Percentiles rank a stretch among this genome's conserved stretches.
These are phyloP conservation scores for Chironomus tentans DNA, from an alignment of 2,888 invertebrate species.

Conservation along the genomic window DNA sequence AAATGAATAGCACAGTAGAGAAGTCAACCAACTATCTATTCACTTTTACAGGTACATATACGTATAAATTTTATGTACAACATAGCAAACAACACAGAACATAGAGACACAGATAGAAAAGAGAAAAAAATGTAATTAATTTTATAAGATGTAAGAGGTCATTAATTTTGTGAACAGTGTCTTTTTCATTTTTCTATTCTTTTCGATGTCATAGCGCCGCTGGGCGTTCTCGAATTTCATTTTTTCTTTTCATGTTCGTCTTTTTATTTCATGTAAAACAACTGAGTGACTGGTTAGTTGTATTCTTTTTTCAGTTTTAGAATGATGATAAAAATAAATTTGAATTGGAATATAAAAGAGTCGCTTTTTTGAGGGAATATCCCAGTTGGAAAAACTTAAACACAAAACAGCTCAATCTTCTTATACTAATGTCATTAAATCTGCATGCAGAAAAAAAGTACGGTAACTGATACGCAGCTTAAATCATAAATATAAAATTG, in stretches of 20 bases:
- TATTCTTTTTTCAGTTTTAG: too few species aligned
- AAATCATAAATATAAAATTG: too few species aligned
- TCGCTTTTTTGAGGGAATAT: not conserved
- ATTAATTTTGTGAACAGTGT: constrained; percentile 18
- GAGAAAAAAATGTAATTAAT: constrained; percentile 20
- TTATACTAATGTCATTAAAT: too few species aligned
- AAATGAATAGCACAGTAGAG: not conserved
- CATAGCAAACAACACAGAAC: not conserved
- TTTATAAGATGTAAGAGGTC: constrained; percentile 8
- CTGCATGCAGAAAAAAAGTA: too few species aligned
- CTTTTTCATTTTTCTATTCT: not conserved
- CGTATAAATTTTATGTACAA: too few species aligned
- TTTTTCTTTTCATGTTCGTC: not conserved
- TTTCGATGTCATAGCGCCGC: constrained; percentile 20
- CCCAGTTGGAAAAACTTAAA: not conserved
- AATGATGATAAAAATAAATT: not conserved
- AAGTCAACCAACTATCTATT: not conserved
- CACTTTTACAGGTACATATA: not conserved
- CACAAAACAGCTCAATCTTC: not conserved
- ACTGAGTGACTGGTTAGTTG: too few species aligned
- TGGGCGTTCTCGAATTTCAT: constrained; percentile 11
- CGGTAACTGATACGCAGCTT: too few species aligned
- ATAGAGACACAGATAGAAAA: not conserved
- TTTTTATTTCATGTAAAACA: not conserved
- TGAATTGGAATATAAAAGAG: not conserved